Percentiles rank a stretch among this genome's conserved stretches.
phyloP scores from a whole-genome alignment of 2,113 vertebrate genomes.

The Notothenia rossii region DNA sequence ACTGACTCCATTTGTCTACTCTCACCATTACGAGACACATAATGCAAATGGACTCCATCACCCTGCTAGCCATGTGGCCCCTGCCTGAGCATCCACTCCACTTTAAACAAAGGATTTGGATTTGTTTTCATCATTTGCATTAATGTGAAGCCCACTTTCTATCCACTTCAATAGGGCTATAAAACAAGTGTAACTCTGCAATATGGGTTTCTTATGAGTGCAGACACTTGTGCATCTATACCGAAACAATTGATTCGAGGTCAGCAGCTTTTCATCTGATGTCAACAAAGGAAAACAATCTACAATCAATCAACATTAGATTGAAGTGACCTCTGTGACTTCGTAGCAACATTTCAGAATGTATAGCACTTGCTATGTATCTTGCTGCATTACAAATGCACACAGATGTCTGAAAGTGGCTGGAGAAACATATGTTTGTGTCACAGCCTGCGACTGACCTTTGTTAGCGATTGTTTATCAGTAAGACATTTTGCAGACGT shows the following conservation, averaged over 20 bases:
- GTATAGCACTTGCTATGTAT: neutral
- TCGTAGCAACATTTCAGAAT: neutral
- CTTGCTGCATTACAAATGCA: constrained; percentile 9
- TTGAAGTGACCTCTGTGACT: constrained; percentile 4
- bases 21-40: constrained; percentile 60
- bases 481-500: neutral
- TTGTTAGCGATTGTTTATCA: constrained; percentile 36
- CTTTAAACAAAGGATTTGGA: constrained; percentile 52
- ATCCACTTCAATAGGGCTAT: constrained; percentile 32
- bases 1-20: constrained; percentile 70
- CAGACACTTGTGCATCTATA: neutral
- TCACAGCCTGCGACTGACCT: constrained; percentile 43
- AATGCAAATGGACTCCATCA: constrained; percentile 63
- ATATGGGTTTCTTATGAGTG: constrained; percentile 9
- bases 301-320: neutral
- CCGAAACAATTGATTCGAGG: constrained; percentile 28
- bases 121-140: constrained; percentile 52
- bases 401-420: neutral
- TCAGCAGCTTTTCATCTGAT: constrained; percentile 16
- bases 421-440: constrained; percentile 12
- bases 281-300: constrained; percentile 6
- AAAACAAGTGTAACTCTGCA: constrained; percentile 21
- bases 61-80: constrained; percentile 55
- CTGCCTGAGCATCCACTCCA: constrained; percentile 36
- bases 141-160: constrained; percentile 37